phyloP scores from a whole-genome alignment of 2,797 vertebrate species.

The Acanthurus tractus region DNA sequence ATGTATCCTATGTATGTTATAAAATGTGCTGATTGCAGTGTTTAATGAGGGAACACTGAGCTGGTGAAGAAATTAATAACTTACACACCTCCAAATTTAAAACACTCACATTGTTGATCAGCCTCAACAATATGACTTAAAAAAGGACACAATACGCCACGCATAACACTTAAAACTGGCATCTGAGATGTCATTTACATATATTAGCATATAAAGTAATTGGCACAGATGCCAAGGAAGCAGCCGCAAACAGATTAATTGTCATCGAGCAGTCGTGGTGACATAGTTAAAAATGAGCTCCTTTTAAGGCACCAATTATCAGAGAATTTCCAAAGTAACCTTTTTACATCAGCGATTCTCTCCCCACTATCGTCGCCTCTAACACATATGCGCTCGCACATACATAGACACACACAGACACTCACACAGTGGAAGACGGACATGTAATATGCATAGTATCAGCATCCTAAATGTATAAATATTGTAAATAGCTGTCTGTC shows the following conservation, averaged over 20 bases:
- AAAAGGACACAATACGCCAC: conserved; percentile 75
- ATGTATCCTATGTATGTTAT: conserved; percentile 10
- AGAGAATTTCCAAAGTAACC: conserved; percentile 87
- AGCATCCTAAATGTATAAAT: conserved; percentile 80
- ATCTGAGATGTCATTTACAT: conserved; percentile 89
- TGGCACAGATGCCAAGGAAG: conserved; percentile 90
- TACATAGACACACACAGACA: conserved; percentile 30
- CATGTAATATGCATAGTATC: conserved; percentile 67
- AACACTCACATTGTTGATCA: conserved; percentile 69
- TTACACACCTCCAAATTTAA: conserved; percentile 64
- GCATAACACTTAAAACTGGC: conserved; percentile 85
- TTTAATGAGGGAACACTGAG: conserved; percentile 26
- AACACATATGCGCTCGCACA: conserved; percentile 13
- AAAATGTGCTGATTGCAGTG: neutral
- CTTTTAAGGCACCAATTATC: conserved; percentile 89
- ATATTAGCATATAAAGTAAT: conserved; percentile 92
- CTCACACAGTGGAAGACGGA: conserved; percentile 49
- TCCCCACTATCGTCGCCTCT: conserved; percentile 48
- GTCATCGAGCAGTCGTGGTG: conserved; percentile 87
- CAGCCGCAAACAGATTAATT: conserved; percentile 89
- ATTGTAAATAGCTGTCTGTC: conserved; percentile 80
- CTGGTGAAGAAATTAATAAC: conserved; percentile 40
- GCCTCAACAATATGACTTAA: conserved; percentile 73
- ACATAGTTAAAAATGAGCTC: conserved; percentile 89
- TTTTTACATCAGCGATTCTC: conserved; percentile 76